These are phyloP conservation scores for Acanthaster planci DNA, from an alignment of 35 echinoderm and acorn worm species.

Conservation along the genomic window DNA sequence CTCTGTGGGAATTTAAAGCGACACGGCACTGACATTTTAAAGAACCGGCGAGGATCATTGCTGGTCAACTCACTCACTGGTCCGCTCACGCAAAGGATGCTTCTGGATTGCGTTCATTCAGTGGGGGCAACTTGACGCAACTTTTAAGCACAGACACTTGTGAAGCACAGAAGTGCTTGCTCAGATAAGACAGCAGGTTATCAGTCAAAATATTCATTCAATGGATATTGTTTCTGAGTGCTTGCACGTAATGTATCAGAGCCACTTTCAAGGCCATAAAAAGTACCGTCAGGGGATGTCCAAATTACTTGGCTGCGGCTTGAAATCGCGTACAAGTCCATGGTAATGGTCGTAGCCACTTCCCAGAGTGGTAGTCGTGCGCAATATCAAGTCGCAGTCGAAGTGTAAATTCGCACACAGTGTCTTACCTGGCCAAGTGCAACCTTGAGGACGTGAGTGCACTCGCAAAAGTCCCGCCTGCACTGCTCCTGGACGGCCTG, in stretches of 20 bases:
- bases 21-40: too few relatives aligned
- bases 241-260: not conserved
- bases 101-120: too few relatives aligned
- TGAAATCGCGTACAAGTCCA: too few relatives aligned
- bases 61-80: too few relatives aligned
- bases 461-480: slow-evolving; percentile 40
- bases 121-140: too few relatives aligned
- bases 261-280: not conserved
- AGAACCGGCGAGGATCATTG: too few relatives aligned
- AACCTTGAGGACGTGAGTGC: slow-evolving; percentile 43
- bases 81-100: too few relatives aligned
- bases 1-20: too few relatives aligned
- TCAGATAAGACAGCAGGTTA: not conserved
- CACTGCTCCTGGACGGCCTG: slow-evolving; percentile 32
- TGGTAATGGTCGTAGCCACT: too few relatives aligned
- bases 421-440: slow-evolving; percentile 57
- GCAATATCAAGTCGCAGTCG: not conserved
- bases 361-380: not conserved
- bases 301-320: too few relatives aligned
- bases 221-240: not conserved
- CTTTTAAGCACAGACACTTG: too few relatives aligned
- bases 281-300: not conserved
- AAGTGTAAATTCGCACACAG: not conserved
- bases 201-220: not conserved
- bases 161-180: too few relatives aligned